Base-by-base conservation (phyloP, 2,797 vertebrate species). In the Sebastes umbrosus region DNA sequence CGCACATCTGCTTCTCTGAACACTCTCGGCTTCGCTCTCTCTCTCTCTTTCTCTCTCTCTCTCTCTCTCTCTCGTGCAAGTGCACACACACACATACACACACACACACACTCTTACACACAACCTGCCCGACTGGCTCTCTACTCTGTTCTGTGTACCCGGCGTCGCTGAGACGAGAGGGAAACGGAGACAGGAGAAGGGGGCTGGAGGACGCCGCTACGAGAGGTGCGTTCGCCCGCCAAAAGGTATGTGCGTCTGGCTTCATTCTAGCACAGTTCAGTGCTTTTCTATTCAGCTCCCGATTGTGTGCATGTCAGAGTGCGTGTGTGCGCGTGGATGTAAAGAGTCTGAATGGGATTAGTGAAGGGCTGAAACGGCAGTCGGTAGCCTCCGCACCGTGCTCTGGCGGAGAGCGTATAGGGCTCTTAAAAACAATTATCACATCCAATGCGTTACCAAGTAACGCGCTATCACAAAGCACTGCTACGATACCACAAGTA, bases 321-420 rank as follows among this genome's bases (percentile, higher is more conserved):
- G 79, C 29, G 62, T 54, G 50, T 52, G 78, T 72, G 75, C 60
- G 79, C 34, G 60, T 58, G 73, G 71, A 77, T 82, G 85, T 71
- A 84, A 87, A 90, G 86, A 82, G 95, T 95, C 94, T 96, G 96
- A 97, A 97, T 97, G 96, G 96, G 93, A 94, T 96, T 96, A 97
- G 94, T 93, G 95, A 96, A 94, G 79, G 85, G 88, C 75, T 84
- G 83, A 50, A 90, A 81, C 82, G 58, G 87, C 87, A 80, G 87
- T 86, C 78, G 59, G 83, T 76, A 83, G 88, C 81, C 96, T 95
- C 93, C 87, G 94, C 90, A 94, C 95, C 87, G 94, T 10, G 82
- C 90, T 88, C 79, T 93, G 95, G 93, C 92, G 94, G 94, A 93
- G 81, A 77, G 83, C 29, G 82, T 54, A 67, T 46, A 77, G 85